These are phyloP conservation scores for Leptoclinus maculatus DNA, from an alignment of 2,797 vertebrate genomes.

Conservation along the genomic window DNA sequence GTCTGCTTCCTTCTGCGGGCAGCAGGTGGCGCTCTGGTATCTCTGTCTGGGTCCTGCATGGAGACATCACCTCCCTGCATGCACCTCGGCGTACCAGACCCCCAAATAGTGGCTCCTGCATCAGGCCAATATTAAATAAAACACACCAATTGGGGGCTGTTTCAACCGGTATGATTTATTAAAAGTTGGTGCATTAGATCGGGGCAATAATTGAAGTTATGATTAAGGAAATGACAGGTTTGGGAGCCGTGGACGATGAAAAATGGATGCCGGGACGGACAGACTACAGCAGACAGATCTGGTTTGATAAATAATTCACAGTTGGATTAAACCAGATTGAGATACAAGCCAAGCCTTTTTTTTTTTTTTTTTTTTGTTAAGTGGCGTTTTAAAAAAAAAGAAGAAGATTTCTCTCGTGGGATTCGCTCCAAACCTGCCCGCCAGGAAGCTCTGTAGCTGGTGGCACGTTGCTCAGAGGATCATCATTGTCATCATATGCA, in stretches of 20 bases:
- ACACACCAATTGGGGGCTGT: slow-evolving; percentile 37
- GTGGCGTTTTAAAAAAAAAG: not conserved
- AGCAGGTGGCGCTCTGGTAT: slow-evolving; percentile 80
- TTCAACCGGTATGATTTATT: slow-evolving; percentile 62
- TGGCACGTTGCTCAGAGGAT: slow-evolving; percentile 48
- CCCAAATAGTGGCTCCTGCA: slow-evolving; percentile 37
- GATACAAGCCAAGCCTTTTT: slow-evolving; percentile 18
- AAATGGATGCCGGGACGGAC: slow-evolving; percentile 44
- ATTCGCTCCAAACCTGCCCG: slow-evolving; percentile 15
- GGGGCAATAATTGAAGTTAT: slow-evolving; percentile 50
- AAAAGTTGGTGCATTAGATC: slow-evolving; percentile 69
- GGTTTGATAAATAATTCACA: slow-evolving; percentile 60
- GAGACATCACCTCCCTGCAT: slow-evolving; percentile 14
- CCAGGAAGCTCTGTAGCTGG: slow-evolving; percentile 31
- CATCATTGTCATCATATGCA: slow-evolving; percentile 57
- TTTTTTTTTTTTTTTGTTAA: slow-evolving; percentile 17
- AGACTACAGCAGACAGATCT: slow-evolving; percentile 30
- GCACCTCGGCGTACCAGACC: slow-evolving; percentile 7
- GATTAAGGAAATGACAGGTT: slow-evolving; percentile 64
- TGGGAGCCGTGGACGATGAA: slow-evolving; percentile 35
- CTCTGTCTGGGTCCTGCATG: slow-evolving; percentile 35
- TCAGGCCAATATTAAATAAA: slow-evolving; percentile 60
- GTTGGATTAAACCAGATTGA: slow-evolving; percentile 50
- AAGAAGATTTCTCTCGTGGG: slow-evolving; percentile 1
- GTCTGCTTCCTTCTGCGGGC: slow-evolving; percentile 21